These are phyloP conservation scores for Panthera uncia DNA, from an alignment of 2,113 vertebrate genomes.

Conservation along the genomic window DNA sequence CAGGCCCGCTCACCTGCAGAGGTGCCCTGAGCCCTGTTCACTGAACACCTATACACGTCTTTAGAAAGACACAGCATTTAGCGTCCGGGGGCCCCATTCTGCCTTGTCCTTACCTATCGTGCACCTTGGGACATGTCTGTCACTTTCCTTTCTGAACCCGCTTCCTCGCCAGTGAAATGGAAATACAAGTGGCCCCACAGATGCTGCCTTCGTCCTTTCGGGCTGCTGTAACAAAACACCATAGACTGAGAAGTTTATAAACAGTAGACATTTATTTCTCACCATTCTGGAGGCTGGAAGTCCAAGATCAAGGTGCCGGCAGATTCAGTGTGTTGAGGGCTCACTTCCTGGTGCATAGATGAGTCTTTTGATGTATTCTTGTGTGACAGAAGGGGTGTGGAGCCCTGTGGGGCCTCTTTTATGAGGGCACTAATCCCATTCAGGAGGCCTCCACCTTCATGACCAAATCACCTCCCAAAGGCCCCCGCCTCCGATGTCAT, in stretches of 20 bases:
- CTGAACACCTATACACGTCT: rapidly evolving
- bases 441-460: not conserved
- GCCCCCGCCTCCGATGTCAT: not conserved
- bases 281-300: not conserved
- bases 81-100: not conserved
- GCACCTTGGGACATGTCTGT: not conserved
- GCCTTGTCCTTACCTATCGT: not conserved
- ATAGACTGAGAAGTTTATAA: not conserved
- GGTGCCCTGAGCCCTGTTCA: not conserved
- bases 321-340: not conserved
- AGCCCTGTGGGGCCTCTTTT: not conserved
- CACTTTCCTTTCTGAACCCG: not conserved
- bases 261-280: not conserved
- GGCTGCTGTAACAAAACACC: not conserved
- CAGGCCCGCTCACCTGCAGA: not conserved
- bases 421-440: not conserved
- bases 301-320: not conserved
- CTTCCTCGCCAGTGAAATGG: not conserved
- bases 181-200: not conserved
- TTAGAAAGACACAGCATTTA: not conserved
- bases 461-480: not conserved
- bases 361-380: not conserved
- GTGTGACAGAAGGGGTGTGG: not conserved
- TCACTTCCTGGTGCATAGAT: not conserved
- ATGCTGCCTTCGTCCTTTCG: not conserved